Base-by-base conservation (phyloP, 2,797 vertebrate species). In the Anolis apletophallus region DNA sequence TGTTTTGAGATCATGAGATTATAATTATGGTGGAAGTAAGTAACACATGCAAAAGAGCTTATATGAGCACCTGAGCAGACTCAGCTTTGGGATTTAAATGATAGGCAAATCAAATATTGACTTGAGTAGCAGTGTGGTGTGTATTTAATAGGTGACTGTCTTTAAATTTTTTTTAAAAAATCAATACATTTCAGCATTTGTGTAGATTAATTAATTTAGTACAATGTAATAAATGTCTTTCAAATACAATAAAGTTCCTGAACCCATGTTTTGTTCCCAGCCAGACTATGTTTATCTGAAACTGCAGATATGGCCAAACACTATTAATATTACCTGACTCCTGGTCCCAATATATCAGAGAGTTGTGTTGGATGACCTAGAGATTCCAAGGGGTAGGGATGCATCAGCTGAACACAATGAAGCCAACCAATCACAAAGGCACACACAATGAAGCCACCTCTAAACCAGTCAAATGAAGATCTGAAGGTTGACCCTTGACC, bases 1-100 rank as follows among this genome's bases (percentile, higher is more conserved):
- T 93, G 90, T 90, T 92, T n/a, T 75, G 87, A 89, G 91, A 94
- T 94, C 94, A 93, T 29, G 85, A 34, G 81, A 90, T 90, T 67
- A 91, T 23, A 92, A 87, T 91, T 93, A 83, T 40, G 7, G 13
- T 75, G 46, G 46, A 75, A 5, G 26, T 13, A 55, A 16, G 1
- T 21, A 26, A 34, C n/a, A 55, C 7, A 77, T 55, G 5, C 21
- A 75, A 40, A 72, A 61, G n/a, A 83, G 34, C 82, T 32, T 75
- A 59, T 40, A 32, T 54, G 17, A 54, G 19, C 50, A 69, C 9
- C 11, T 54, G 17, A 12, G 32, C n/a, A 67, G 50, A 36, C 21
- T 1, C 14, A 17, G 52, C 17, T 81, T 52, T 67, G 10, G 26
- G 46, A 69, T 40, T 67, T 4, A 64, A 80, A 80, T 80, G 36